Conservation (phyloP, 2,113 vertebrate species). For the Tyto alba region DNA sequence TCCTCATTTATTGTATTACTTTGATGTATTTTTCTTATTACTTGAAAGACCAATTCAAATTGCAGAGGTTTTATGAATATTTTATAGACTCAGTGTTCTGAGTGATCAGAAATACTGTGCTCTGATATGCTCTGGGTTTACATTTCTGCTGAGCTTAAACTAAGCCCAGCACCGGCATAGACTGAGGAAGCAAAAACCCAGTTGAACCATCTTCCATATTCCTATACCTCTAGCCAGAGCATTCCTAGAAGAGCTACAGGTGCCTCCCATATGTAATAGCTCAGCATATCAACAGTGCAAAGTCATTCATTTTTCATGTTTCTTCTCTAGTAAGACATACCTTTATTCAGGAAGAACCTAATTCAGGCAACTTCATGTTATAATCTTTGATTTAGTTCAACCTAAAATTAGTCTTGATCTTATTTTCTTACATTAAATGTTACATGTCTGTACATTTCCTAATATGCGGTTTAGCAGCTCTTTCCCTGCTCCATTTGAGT, state of each 20-base stretch:
- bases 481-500: background rate
- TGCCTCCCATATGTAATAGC: background rate
- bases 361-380: background rate
- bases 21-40: constrained; percentile 29
- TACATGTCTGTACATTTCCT: background rate
- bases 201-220: background rate
- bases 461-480: background rate
- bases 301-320: background rate
- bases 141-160: background rate
- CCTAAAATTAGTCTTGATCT: background rate
- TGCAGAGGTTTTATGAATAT: constrained; percentile 22
- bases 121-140: background rate
- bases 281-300: background rate
- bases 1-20: background rate
- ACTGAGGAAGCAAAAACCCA: background rate
- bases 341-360: background rate
- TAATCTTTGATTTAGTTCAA: background rate
- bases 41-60: constrained; percentile 33
- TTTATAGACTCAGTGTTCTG: background rate
- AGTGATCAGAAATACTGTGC: background rate
- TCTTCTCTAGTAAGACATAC: background rate
- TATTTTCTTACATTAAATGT: background rate
- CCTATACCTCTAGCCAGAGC: background rate
- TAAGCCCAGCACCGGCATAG: background rate
- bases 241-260: background rate